Evolutionary conservation across 1,140 invertebrate genomes (phyloP), one percentile per base, ranked within the genome.

Genomic region (Drosophila grimshawi): DNA sequence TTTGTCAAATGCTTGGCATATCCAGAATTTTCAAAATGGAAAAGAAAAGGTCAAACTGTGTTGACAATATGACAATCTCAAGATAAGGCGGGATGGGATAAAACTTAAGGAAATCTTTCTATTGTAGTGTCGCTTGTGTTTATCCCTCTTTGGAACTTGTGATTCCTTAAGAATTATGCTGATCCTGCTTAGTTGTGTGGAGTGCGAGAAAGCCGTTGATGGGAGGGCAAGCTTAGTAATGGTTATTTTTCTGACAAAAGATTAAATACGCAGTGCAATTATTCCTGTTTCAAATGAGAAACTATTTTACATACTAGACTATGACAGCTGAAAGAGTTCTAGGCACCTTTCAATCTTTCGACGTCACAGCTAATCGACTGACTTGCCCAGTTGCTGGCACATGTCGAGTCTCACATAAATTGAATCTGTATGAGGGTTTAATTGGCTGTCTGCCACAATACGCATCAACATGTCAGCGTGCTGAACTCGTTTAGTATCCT

Each of bases 391-490:
- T 57, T 55, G 68, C 79, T 72, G 59, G 43, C 80, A 72, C 66
- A 83, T 83, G 76, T 65, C 76, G 69, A 61, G 35, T 76, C 81
- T 71, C 81, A 72, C 80, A 85, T 85, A 85, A 83, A 80, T 76
- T 64, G 55, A 81, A 69, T 66, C 82, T 72, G 39, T 69, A 73
- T 79, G 80, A 86, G 82, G 76, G 70, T 73, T 86, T 86, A 86
- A 86, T 86, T 86, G 82, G 82, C 82, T 66, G 78, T 79, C 82
- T 81, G 66, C 46, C 64, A 57, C 63, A 74, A 74, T 74, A 62
- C 53, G 74, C 59, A 73, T 66, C 56, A 62, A 69, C 51, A 70
- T 74, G 56, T 64, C 64, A 69, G 33, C 57, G 55, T 7, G 32
- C 39, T 46, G 74, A 30, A 66, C 86, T 69, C 63, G 64, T 80